These are phyloP conservation scores for Sylvilagus bachmani DNA, from an alignment of 2,113 vertebrate genomes.

Conservation along the genomic window DNA sequence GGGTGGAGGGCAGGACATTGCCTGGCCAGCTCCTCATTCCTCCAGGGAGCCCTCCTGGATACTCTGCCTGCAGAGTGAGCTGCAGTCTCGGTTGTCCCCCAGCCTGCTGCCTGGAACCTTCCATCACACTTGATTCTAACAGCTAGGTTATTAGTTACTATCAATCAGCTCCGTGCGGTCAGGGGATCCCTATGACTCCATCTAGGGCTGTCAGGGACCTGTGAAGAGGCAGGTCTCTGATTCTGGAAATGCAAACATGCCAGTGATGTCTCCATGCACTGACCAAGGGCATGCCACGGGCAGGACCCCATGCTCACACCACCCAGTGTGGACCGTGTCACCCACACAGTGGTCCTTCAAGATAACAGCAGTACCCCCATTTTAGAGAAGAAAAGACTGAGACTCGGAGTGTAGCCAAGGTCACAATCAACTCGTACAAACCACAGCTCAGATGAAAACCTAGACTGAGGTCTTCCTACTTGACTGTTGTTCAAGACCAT, in stretches of 20 bases:
- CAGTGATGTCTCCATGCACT: not conserved
- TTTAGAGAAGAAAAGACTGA: not conserved
- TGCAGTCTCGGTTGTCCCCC: not conserved
- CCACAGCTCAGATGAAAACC: too few relatives aligned
- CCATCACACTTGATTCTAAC: not conserved
- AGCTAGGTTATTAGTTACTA: fast-evolving
- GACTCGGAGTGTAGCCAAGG: not conserved
- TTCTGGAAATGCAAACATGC: not conserved
- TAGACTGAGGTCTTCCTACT: not conserved
- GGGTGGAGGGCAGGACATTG: not conserved
- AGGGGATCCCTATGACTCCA: too few relatives aligned
- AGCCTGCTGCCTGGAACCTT: not conserved
- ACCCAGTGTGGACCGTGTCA: not conserved
- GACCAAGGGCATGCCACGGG: not conserved
- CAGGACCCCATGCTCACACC: too few relatives aligned
- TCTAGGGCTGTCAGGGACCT: not conserved
- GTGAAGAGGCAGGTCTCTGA: not conserved
- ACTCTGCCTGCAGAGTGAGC: not conserved
- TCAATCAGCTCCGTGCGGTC: not conserved
- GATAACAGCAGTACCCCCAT: not conserved
- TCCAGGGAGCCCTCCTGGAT: not conserved
- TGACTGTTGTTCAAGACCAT: not conserved
- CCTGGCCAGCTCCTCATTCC: not conserved
- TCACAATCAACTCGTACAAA: not conserved
- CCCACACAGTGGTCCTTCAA: not conserved